A percentile compares a stretch with the other conserved stretches of the same genome.
Evolutionary conservation across 2,113 vertebrate species (phyloP).

Genomic region (Gymnocephalus cernua): DNA sequence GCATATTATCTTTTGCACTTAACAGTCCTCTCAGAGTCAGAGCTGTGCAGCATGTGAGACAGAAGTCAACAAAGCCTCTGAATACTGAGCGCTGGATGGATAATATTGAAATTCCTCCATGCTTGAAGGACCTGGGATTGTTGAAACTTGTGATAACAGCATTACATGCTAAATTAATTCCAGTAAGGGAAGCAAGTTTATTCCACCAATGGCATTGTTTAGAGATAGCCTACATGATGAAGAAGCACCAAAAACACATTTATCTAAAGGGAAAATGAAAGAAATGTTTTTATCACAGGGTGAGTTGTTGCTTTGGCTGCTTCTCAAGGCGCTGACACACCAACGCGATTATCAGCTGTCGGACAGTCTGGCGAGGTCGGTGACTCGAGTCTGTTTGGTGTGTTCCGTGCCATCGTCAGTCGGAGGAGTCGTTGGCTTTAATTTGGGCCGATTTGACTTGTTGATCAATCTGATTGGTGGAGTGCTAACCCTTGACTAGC

Average conservation of each 20-base stretch:
- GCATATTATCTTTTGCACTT: slow-evolving; percentile 49
- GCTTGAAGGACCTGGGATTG: slow-evolving; percentile 23
- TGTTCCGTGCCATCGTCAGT: too few relatives aligned
- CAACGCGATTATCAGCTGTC: too few relatives aligned
- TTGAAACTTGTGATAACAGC: slow-evolving; percentile 29
- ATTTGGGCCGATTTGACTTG: too few relatives aligned
- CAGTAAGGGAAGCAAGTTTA: neutral
- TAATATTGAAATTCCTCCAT: slow-evolving; percentile 27
- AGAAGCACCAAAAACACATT: neutral
- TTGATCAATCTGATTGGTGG: too few relatives aligned
- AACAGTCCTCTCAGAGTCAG: slow-evolving; percentile 47
- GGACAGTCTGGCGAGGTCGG: too few relatives aligned
- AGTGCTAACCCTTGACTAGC: too few relatives aligned
- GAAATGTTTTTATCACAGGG: neutral
- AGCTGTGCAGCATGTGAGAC: slow-evolving; percentile 10
- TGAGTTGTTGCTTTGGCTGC: slow-evolving; percentile 1
- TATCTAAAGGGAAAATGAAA: neutral
- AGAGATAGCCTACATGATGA: neutral
- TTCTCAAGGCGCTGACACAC: too few relatives aligned
- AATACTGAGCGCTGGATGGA: slow-evolving; percentile 46
- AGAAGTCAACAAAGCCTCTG: slow-evolving; percentile 42
- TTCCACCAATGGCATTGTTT: neutral
- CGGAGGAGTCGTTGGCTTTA: too few relatives aligned
- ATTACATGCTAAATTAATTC: neutral
- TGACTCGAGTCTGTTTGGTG: too few relatives aligned